A percentile compares a stretch with the other conserved stretches of the same genome.
phyloP scores from a whole-genome alignment of 2,888 invertebrate species.

The Cacoxenus indagator region DNA sequence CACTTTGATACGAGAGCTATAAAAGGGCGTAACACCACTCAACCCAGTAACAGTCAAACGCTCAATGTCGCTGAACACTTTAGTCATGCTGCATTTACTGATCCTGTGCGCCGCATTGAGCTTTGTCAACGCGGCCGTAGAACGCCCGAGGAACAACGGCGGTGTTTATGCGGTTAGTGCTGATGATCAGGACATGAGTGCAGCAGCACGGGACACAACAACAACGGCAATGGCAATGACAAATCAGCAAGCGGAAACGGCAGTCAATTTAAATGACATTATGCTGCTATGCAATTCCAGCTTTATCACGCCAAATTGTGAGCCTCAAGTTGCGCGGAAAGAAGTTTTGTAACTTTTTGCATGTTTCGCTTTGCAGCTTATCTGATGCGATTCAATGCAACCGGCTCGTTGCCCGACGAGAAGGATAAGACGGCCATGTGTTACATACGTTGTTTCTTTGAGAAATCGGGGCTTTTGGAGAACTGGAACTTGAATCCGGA shows the following conservation, averaged over 20 bases:
- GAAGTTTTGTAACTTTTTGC: not conserved
- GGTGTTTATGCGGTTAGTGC: slow-evolving; percentile 53
- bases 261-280: slow-evolving; percentile 68
- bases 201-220: too few species aligned
- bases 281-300: slow-evolving; percentile 73
- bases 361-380: slow-evolving; percentile 67
- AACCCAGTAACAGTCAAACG: too few species aligned
- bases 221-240: slow-evolving; percentile 34
- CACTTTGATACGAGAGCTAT: too few species aligned
- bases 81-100: not conserved
- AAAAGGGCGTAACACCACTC: too few species aligned
- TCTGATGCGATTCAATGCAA: slow-evolving; percentile 72
- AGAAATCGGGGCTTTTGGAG: slow-evolving; percentile 71
- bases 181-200: slow-evolving; percentile 44
- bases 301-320: slow-evolving; percentile 73
- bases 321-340: slow-evolving; percentile 47
- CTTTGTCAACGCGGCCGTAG: slow-evolving; percentile 34
- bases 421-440: slow-evolving; percentile 75
- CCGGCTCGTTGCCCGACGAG: slow-evolving; percentile 74
- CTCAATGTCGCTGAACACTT: slow-evolving; percentile 33
- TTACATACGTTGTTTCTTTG: slow-evolving; percentile 73
- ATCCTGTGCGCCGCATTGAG: slow-evolving; percentile 30
- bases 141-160: slow-evolving; percentile 59
- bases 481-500: slow-evolving; percentile 71
- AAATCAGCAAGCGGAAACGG: slow-evolving; percentile 25